Conservation (phyloP, 2,113 vertebrate genomes). For the Lophius piscatorius region DNA sequence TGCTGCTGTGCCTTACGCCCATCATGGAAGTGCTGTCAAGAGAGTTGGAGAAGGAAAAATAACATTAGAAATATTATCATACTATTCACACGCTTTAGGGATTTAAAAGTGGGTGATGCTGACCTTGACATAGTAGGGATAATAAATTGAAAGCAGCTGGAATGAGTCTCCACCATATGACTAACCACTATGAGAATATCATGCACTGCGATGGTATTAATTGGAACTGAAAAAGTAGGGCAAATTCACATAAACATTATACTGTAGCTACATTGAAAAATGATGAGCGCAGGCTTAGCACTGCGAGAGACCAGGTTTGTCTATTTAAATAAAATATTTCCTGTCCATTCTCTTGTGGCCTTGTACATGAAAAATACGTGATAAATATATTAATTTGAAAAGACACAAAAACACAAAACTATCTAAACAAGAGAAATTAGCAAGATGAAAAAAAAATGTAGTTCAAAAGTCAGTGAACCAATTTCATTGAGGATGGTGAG, state of each 20-base stretch:
- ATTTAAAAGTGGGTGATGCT: constrained; percentile 44
- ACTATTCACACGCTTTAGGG: constrained; percentile 14
- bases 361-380: too few relatives aligned
- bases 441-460: background rate
- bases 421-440: background rate
- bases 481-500: background rate
- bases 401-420: too few relatives aligned
- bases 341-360: too few relatives aligned
- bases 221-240: constrained; percentile 29
- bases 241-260: constrained; percentile 25
- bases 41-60: constrained; percentile 9
- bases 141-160: constrained; percentile 24
- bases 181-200: constrained; percentile 30
- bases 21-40: constrained; percentile 91
- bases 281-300: constrained; percentile 26
- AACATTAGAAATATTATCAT: constrained; percentile 5
- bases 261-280: constrained; percentile 18
- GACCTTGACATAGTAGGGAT: constrained; percentile 29
- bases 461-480: background rate
- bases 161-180: background rate
- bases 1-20: constrained; percentile 97
- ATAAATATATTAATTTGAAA: too few relatives aligned
- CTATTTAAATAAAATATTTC: constrained; percentile 29
- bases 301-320: too few relatives aligned
- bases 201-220: constrained; percentile 21